These are phyloP conservation scores for Silvanus unidentatus DNA, from an alignment of 2,888 invertebrate species.

Conservation along the genomic window DNA sequence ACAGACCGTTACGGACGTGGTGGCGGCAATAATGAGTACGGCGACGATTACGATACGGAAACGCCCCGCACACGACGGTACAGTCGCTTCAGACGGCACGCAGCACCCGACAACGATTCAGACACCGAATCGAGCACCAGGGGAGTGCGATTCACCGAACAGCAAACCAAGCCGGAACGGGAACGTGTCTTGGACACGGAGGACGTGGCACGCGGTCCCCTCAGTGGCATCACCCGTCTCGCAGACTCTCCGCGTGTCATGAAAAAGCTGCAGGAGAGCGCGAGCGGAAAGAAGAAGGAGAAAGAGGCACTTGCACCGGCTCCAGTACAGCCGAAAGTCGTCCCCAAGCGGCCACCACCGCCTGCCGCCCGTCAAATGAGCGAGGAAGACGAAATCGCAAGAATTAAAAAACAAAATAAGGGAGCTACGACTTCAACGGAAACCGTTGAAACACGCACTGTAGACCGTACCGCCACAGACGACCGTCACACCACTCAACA, in stretches of 20 bases:
- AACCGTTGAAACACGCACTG: constrained; percentile 52
- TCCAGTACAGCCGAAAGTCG: constrained; percentile 51
- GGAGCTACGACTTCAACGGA: constrained; percentile 55
- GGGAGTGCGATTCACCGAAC: constrained; percentile 62
- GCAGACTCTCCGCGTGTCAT: constrained; percentile 85
- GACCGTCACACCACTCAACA: constrained; percentile 52
- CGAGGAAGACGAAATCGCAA: constrained; percentile 85
- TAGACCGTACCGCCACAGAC: constrained; percentile 44
- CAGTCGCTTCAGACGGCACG: constrained; percentile 52
- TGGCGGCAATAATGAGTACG: constrained; percentile 51
- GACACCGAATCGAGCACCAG: constrained; percentile 61
- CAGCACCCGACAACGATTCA: constrained; percentile 67
- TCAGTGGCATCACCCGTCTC: constrained; percentile 83
- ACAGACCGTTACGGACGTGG: constrained; percentile 44
- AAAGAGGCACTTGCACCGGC: constrained; percentile 58
- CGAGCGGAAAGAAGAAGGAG: constrained; percentile 68
- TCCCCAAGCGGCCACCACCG: constrained; percentile 47
- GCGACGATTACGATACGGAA: constrained; percentile 64
- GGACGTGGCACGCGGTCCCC: constrained; percentile 77
- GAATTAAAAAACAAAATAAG: constrained; percentile 83
- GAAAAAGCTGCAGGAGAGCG: constrained; percentile 77
- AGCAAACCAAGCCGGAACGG: constrained; percentile 59
- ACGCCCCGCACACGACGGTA: constrained; percentile 61
- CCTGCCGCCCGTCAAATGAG: constrained; percentile 73
- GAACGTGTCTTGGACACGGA: constrained; percentile 80